Evolutionary conservation across 2,888 invertebrate genomes (phyloP).

Genomic region (Limnephilus auricula): DNA sequence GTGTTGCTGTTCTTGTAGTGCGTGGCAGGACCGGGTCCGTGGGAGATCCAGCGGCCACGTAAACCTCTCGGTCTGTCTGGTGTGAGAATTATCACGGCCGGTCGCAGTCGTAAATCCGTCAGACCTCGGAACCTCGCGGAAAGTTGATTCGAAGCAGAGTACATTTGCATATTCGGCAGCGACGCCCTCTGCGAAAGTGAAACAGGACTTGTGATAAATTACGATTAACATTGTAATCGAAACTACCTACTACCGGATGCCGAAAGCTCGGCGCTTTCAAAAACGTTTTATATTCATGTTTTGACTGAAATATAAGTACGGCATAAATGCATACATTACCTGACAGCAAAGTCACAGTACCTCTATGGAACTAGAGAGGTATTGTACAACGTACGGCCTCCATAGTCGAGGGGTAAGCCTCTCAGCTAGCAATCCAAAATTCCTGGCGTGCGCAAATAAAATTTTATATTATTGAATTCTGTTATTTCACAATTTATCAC

Average conservation of each 20-base stretch:
- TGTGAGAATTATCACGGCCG: conserved; percentile 15
- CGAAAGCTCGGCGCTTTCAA: not conserved
- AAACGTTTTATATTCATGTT: not conserved
- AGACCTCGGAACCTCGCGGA: not conserved
- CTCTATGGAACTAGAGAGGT: not conserved
- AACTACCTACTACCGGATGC: not conserved
- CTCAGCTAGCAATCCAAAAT: not conserved
- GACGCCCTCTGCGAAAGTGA: conserved; percentile 2
- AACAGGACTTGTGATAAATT: not conserved
- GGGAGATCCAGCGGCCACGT: conserved; percentile 4
- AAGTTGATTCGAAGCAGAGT: not conserved
- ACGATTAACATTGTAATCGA: not conserved
- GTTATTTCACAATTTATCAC: too few relatives aligned
- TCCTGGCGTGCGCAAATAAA: not conserved
- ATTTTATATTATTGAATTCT: too few relatives aligned
- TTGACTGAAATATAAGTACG: not conserved
- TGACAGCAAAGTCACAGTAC: not conserved
- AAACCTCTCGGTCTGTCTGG: not conserved
- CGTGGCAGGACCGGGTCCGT: conserved; percentile 19
- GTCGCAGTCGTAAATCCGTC: not conserved
- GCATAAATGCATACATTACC: not conserved
- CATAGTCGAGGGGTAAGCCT: too few relatives aligned
- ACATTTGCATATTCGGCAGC: not conserved
- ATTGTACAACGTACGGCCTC: not conserved
- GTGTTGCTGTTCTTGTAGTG: not conserved